These are phyloP conservation scores for Clarias magur DNA, from an alignment of 2,113 vertebrate genomes.

Conservation along the genomic window DNA sequence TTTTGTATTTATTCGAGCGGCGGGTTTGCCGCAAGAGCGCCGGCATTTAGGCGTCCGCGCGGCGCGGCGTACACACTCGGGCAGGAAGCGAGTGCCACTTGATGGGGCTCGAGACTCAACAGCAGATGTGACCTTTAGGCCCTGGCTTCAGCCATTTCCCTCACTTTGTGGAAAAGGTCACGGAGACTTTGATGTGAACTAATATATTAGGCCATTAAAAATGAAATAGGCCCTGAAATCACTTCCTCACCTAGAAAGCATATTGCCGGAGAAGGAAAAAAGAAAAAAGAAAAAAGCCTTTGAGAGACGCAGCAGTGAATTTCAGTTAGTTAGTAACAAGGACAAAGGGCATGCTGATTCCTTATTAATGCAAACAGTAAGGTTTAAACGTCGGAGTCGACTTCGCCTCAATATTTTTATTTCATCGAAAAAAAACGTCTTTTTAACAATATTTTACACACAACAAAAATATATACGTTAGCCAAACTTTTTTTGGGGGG, in stretches of 20 bases:
- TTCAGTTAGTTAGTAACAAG: not conserved
- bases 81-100: slow-evolving; percentile 40
- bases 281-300: not conserved
- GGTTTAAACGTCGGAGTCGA: not conserved
- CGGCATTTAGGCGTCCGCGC: not conserved
- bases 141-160: slow-evolving; percentile 41
- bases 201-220: slow-evolving; percentile 54
- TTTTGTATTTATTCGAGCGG: not conserved
- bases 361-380: not conserved
- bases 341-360: not conserved
- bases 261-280: not conserved
- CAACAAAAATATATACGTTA: not conserved
- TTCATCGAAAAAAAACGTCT: not conserved
- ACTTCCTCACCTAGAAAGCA: slow-evolving; percentile 19
- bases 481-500: no score
- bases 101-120: slow-evolving; percentile 45
- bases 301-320: not conserved
- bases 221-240: slow-evolving; percentile 46
- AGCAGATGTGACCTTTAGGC: slow-evolving; percentile 58
- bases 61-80: not conserved
- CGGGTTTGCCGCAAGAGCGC: not conserved
- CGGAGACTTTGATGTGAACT: slow-evolving; percentile 58
- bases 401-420: not conserved
- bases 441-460: not conserved
- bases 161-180: slow-evolving; percentile 61